Evolutionary conservation across 2,888 invertebrate species (phyloP).

Genomic region (Caenorhabditis sinica): DNA sequence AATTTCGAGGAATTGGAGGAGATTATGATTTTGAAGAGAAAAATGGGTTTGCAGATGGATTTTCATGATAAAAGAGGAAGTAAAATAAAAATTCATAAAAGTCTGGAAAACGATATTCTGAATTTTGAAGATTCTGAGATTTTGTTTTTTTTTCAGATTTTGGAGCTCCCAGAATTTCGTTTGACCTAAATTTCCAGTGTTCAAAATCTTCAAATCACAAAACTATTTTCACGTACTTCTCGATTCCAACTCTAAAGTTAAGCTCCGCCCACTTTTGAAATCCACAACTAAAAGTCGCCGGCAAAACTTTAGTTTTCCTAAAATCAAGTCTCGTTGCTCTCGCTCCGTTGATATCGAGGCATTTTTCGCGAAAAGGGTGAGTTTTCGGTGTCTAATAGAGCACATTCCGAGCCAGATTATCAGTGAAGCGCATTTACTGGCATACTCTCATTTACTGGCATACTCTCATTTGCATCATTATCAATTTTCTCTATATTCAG

Average conservation of each 20-base stretch:
- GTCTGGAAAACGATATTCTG: too few species aligned
- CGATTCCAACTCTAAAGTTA: neutral
- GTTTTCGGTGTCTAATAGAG: too few species aligned
- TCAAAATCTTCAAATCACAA: too few species aligned
- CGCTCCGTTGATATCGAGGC: conserved; percentile 1
- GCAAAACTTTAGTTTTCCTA: neutral
- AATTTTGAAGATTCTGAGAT: too few species aligned
- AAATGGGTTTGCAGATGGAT: neutral
- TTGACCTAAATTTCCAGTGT: too few species aligned
- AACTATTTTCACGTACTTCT: neutral
- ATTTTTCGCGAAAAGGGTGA: conserved; percentile 46
- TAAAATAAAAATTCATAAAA: too few species aligned
- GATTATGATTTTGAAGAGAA: neutral
- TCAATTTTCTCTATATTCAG: conserved; percentile 38
- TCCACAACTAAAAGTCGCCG: neutral
- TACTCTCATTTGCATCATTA: neutral
- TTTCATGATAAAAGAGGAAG: neutral
- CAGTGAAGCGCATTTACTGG: neutral
- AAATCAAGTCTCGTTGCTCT: neutral
- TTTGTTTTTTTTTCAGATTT: too few species aligned
- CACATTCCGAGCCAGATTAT: neutral
- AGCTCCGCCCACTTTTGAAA: neutral
- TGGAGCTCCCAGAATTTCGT: too few species aligned
- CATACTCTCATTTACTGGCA: too few species aligned
- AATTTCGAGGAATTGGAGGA: neutral